Evolutionary conservation across 1,140 invertebrate genomes (phyloP).

Genomic region (Coelopa frigida): DNA sequence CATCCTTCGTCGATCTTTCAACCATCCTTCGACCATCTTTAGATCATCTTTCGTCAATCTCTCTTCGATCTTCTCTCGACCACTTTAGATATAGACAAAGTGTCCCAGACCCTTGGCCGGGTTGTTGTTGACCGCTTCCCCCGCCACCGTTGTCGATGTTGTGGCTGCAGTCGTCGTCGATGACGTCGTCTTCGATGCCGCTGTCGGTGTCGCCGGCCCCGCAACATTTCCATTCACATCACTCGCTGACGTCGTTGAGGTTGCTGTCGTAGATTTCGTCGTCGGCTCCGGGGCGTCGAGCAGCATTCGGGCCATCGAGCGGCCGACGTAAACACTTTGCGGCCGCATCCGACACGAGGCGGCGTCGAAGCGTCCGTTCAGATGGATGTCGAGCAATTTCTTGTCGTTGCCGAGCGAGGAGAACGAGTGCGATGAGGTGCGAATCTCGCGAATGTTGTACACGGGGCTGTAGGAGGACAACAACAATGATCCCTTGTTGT

Average conservation of each 20-base stretch:
- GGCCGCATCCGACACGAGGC: constrained; percentile 8
- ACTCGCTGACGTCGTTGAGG: not conserved
- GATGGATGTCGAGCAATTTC: constrained; percentile 39
- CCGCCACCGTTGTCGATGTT: constrained; percentile 13
- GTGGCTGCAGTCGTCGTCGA: not conserved
- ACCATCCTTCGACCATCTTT: no score
- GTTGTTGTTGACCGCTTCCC: constrained; percentile 40
- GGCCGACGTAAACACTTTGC: constrained; percentile 14
- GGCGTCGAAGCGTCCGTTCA: constrained; percentile 28
- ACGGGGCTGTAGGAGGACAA: constrained; percentile 36
- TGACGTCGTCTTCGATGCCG: not conserved
- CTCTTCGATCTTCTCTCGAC: no score
- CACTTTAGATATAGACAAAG: constrained; percentile 20
- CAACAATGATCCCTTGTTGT: not conserved
- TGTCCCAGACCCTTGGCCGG: constrained; percentile 39
- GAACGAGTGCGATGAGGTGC: constrained; percentile 38
- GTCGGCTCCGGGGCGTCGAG: constrained; percentile 4
- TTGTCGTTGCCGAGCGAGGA: constrained; percentile 42
- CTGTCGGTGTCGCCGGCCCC: not conserved
- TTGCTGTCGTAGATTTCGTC: not conserved
- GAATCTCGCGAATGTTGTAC: constrained; percentile 43
- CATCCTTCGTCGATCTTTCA: no score
- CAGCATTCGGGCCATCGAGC: constrained; percentile 10
- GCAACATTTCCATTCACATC: constrained; percentile 28
- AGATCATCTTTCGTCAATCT: no score